A percentile compares a stretch with the other conserved stretches of the same genome.
These are phyloP conservation scores for Sebastes hubbsi DNA, from an alignment of 2,797 vertebrate species.

Conservation along the genomic window DNA sequence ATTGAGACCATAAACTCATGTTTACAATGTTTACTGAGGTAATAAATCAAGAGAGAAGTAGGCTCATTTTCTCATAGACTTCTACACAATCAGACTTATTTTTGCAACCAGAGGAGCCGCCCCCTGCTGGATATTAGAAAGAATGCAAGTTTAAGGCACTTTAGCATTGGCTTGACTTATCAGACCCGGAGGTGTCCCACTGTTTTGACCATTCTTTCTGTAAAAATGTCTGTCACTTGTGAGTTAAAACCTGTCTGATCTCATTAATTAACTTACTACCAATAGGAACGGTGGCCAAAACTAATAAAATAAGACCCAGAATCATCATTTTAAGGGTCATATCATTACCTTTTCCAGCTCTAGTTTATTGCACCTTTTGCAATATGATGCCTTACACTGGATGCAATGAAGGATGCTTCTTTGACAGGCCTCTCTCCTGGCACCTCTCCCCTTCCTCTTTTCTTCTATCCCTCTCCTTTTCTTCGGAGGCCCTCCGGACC, in stretches of 20 bases:
- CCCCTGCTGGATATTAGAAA: rapidly evolving
- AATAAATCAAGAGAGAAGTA: too few species aligned
- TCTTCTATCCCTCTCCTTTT: slow-evolving; percentile 55
- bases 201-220: too few species aligned
- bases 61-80: too few species aligned
- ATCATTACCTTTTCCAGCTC: background rate
- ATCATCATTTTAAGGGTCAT: background rate
- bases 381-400: background rate
- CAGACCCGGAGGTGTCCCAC: too few species aligned
- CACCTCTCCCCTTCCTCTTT: slow-evolving; percentile 50
- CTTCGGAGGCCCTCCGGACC: slow-evolving; percentile 65
- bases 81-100: rapidly evolving
- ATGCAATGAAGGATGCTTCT: slow-evolving; percentile 42
- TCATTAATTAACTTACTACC: background rate
- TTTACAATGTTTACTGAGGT: too few species aligned
- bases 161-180: too few species aligned
- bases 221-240: too few species aligned
- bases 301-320: background rate
- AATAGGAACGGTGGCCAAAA: background rate
- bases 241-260: too few species aligned
- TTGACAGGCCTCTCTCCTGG: slow-evolving; percentile 51
- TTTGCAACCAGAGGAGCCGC: too few species aligned
- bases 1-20: too few species aligned
- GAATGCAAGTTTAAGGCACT: too few species aligned
- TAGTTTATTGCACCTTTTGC: background rate